Percentiles rank a stretch among this genome's conserved stretches.
These are phyloP conservation scores for Notothenia coriiceps DNA, from an alignment of 2,113 vertebrate species.

Conservation along the genomic window DNA sequence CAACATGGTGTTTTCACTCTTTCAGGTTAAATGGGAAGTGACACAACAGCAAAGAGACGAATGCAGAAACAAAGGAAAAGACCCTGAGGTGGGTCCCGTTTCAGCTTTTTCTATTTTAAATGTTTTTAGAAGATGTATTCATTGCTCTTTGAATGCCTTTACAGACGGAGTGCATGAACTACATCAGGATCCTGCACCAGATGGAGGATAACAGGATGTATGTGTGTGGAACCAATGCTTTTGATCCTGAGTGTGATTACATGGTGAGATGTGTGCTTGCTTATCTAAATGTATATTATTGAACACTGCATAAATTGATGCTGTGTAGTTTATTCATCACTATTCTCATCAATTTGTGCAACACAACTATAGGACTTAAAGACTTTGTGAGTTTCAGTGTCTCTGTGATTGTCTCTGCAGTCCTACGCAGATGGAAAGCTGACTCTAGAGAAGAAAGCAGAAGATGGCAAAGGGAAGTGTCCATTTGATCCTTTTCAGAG, in stretches of 20 bases:
- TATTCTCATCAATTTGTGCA: not conserved
- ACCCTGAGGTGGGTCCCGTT: conserved; percentile 69
- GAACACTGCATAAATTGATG: not conserved
- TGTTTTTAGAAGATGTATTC: not conserved
- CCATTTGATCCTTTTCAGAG: conserved; percentile 85
- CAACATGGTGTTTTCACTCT: not conserved
- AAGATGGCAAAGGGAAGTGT: conserved; percentile 85
- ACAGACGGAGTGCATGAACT: conserved; percentile 86
- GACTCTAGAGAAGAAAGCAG: conserved; percentile 64
- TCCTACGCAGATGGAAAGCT: conserved; percentile 68
- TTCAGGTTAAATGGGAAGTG: conserved; percentile 83
- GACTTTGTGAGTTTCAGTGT: not conserved
- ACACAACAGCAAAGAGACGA: conserved; percentile 52
- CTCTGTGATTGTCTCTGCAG: conserved; percentile 58
- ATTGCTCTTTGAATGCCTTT: conserved; percentile 28
- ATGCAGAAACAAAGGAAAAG: conserved; percentile 82
- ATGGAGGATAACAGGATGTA: conserved; percentile 77
- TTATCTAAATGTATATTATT: not conserved
- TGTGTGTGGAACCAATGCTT: conserved; percentile 87
- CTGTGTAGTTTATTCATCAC: not conserved
- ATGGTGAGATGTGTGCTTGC: conserved; percentile 76
- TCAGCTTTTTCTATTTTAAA: not conserved
- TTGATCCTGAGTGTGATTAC: conserved; percentile 82
- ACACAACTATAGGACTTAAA: not conserved
- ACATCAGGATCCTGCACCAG: conserved; percentile 83